Evolutionary conservation across 1,140 invertebrate species (phyloP).

Genomic region (Hydropsyche tenuis): DNA sequence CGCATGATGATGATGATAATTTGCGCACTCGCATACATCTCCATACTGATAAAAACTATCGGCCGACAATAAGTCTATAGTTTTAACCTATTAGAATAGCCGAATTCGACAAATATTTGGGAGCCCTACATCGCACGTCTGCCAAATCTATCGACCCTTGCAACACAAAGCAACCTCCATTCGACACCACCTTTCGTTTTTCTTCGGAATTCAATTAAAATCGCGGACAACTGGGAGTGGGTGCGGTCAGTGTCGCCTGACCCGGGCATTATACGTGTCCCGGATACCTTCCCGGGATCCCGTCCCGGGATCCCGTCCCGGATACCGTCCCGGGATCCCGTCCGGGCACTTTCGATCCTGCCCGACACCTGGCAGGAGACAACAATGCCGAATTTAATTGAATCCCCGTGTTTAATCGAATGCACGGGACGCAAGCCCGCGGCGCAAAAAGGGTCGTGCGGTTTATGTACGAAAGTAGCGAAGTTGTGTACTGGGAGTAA

Average conservation of each 20-base stretch:
- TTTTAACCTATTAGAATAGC: too few relatives aligned
- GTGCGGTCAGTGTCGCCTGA: constrained; percentile 27
- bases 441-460: neutral
- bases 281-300: constrained; percentile 7
- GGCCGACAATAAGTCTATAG: too few relatives aligned
- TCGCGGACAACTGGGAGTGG: neutral
- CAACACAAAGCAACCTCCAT: neutral
- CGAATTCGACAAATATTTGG: too few relatives aligned
- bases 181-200: neutral
- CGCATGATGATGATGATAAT: too few relatives aligned
- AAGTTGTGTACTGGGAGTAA: constrained; percentile 3
- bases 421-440: neutral
- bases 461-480: neutral
- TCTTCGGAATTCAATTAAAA: constrained; percentile 37
- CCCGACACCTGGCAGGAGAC: constrained; percentile 24
- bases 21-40: too few relatives aligned
- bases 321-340: too few relatives aligned
- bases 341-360: too few relatives aligned
- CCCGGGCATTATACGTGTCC: neutral
- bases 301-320: neutral
- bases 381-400: constrained; percentile 47
- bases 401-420: constrained; percentile 46
- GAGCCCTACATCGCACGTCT: too few relatives aligned
- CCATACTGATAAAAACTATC: too few relatives aligned
- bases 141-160: neutral